Evolutionary conservation across 2,888 invertebrate species (phyloP).

Genomic region (Parnassius smintheus): DNA sequence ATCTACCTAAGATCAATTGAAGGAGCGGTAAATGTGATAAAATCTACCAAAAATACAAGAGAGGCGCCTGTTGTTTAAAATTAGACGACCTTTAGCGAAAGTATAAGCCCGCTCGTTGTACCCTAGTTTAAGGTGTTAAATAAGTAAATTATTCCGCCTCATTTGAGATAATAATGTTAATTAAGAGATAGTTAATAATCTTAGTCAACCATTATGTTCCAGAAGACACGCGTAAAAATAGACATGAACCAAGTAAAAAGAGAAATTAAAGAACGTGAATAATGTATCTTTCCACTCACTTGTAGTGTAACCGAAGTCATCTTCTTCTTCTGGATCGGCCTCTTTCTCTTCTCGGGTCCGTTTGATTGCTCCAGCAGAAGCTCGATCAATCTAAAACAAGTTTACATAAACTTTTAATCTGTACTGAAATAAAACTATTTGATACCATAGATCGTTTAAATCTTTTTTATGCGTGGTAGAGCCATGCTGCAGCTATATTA

Average conservation of each 20-base stretch:
- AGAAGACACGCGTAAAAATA: constrained; percentile 69
- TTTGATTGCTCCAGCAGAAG: constrained; percentile 92
- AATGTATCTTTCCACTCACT: constrained; percentile 87
- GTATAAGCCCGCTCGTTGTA: too few species aligned
- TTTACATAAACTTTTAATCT: neutral
- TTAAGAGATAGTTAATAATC: neutral
- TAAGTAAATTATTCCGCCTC: too few species aligned
- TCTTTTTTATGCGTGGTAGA: too few species aligned
- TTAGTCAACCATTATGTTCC: constrained; percentile 47
- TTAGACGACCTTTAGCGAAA: too few species aligned
- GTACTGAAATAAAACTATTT: neutral
- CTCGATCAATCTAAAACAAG: constrained; percentile 88
- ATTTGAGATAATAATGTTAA: too few species aligned
- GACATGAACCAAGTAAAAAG: constrained; percentile 65
- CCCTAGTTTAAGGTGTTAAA: too few species aligned
- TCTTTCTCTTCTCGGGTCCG: constrained; percentile 88
- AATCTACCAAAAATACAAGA: too few species aligned
- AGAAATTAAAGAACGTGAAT: constrained; percentile 65
- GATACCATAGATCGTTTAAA: too few species aligned
- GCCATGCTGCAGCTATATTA: too few species aligned
- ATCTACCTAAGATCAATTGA: too few species aligned
- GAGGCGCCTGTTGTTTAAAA: too few species aligned
- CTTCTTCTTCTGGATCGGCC: constrained; percentile 92
- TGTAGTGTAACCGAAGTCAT: constrained; percentile 95
- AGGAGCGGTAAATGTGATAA: too few species aligned